phyloP scores from a whole-genome alignment of 2,888 invertebrate genomes.

The Drosophila macrothrix region DNA sequence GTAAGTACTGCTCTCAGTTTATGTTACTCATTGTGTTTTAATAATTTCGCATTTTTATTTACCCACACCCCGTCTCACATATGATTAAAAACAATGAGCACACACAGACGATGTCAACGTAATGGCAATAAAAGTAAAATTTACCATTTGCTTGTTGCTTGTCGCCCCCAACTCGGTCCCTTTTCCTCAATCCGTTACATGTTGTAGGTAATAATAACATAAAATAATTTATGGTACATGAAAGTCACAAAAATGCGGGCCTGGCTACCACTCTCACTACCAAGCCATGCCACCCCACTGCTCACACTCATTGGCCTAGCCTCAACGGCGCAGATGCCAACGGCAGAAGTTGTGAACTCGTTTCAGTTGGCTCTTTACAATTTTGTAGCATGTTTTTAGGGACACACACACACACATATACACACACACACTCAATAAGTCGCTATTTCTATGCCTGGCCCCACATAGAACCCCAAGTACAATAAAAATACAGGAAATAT shows the following conservation, averaged over 20 bases:
- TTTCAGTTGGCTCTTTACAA: conserved; percentile 61
- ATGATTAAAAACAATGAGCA: conserved; percentile 11
- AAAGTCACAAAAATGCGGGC: conserved; percentile 78
- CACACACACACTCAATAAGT: conserved; percentile 36
- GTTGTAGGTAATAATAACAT: conserved; percentile 75
- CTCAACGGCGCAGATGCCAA: conserved; percentile 41
- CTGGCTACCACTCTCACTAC: conserved; percentile 26
- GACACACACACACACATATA: conserved; percentile 21
- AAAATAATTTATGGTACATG: conserved; percentile 80
- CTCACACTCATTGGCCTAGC: not conserved
- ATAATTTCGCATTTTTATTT: conserved; percentile 12
- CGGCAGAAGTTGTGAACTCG: conserved; percentile 27
- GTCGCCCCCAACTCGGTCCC: conserved; percentile 6
- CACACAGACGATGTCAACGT: conserved; percentile 44
- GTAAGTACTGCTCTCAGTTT: conserved; percentile 8
- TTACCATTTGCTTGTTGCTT: conserved; percentile 64
- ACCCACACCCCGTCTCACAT: not conserved
- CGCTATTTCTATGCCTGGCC: conserved; percentile 54
- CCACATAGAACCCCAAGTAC: conserved; percentile 1
- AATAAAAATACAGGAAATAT: not conserved
- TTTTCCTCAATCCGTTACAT: conserved; percentile 29
- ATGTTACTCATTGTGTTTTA: conserved; percentile 19
- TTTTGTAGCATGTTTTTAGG: conserved; percentile 62
- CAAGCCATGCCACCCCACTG: not conserved
- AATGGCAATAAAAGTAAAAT: conserved; percentile 67